Evolutionary conservation across 1,140 invertebrate species (phyloP), one percentile per base, ranked within the genome.

Genomic region (Calycopis cecrops): DNA sequence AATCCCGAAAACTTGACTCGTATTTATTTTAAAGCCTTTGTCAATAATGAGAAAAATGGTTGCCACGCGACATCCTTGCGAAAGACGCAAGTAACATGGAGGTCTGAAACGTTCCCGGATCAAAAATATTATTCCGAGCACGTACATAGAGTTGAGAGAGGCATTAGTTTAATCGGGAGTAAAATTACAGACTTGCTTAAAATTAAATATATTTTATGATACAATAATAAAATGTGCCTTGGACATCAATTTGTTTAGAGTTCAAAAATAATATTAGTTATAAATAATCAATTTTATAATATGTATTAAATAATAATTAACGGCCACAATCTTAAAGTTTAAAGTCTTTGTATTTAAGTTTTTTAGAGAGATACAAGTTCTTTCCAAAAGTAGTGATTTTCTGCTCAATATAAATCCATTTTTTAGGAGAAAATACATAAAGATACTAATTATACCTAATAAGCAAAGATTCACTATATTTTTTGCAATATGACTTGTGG

Each of bases 141-240:
- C 67, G 67, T 63, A 59, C 58, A 21, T 51, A 21, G 58, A 61
- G 62, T 62, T 70, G 67, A 65, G 67, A 65, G 65, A 67, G 62
- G 65, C 67, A 67, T 70, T 70, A 70, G 65, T 61, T 60, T 65
- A 70, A 70, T 70, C 60, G 62, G 53, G 62, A 58, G 65, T 69
- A 56, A 69, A 69, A 69, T 69, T 67, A 67, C 53, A 48, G 62
- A 60, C 14, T 16, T 1, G 47, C 38, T 55, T 44, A 28, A 28
- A 3, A 28, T 28, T 28, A 28, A 28, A 28, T 28, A 16, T 44
- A 16, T 16, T 44, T 44, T 9, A 44, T 44, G 40, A 44, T 44
- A 14, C 40, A 44, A 44, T 1, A 44, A 16, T 44, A 44, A 44
- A 44, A 17, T 44, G 8, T 44, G 17, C 9, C 12, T 8, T 12